Base-by-base conservation (phyloP, 1,140 invertebrate genomes). In the Saxidomus purpurata region DNA sequence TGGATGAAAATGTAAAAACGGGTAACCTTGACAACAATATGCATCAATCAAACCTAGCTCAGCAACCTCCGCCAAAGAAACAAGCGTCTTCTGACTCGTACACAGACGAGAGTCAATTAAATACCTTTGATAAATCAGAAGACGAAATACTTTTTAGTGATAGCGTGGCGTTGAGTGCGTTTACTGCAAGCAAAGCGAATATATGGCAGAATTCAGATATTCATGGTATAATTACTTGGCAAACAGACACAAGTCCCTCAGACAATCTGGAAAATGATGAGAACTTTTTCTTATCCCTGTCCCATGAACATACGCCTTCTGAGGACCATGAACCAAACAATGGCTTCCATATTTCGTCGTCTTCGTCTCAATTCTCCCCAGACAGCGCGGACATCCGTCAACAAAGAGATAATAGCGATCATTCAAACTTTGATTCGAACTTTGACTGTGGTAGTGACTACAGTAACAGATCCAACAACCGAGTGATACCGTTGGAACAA, bases 121-220 rank as follows among this genome's bases (percentile, higher is more conserved):
- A 89, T 59, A 89, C 87, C 17, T 84, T 89, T 71, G 90, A 90
- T 38, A 69, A 83, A 61, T 87, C 89, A 19, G 92, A 92, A n/a
- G 94, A 93, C 11, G 93, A 94, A 0, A 82, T 94, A 8, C 88
- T 92, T 19, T 94, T 94, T 71, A 93, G 94, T 90, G 94, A 94
- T 90, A 93, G 93, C 69, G 74, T 93, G 13, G 92, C 91, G 43
- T 92, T 90, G 19, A 89, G 55, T 77, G 80, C 80, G 36, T 77
- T 83, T 47, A 84, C 76, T 82, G 86, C 89, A 55, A 69, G 89
- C 28, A 92, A 92, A 61, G 80, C 89, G 28, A 92, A 92, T 63
- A 89, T 89, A 47, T 91, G 91, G 88, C 87, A 92, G 38, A 82
- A 87, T 40, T 74, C 74, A 19, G 81, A 91, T 61, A 81, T 83